phyloP scores from a whole-genome alignment of 92 coral and sea anemone genomes.

The Micromussa lordhowensis region DNA sequence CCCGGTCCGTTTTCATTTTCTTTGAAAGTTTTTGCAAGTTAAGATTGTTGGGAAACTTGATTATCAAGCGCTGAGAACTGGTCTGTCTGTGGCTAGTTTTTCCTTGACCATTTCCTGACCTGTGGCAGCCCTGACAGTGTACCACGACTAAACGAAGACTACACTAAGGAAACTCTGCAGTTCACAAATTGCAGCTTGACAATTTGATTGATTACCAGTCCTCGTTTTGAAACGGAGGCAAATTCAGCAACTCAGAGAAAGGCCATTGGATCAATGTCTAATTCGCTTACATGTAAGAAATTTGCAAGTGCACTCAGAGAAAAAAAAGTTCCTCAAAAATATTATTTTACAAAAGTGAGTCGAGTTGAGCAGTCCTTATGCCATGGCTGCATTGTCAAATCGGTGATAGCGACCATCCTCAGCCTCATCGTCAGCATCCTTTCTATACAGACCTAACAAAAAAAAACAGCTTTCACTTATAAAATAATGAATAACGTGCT shows the following conservation, averaged over 20 bases:
- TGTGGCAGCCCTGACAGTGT: too few relatives aligned
- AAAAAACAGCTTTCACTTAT: background rate
- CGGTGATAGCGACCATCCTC: slow-evolving; percentile 83
- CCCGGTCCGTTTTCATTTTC: background rate
- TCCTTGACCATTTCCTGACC: too few relatives aligned
- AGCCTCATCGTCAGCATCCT: slow-evolving; percentile 54
- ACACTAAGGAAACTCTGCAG: too few relatives aligned
- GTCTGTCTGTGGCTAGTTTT: too few relatives aligned
- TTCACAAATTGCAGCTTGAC: too few relatives aligned
- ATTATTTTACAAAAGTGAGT: background rate
- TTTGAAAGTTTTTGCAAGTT: background rate
- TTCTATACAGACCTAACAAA: slow-evolving; percentile 73
- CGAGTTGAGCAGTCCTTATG: background rate
- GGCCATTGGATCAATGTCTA: background rate
- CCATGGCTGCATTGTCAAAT: slow-evolving; percentile 74
- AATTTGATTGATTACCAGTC: background rate
- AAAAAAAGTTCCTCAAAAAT: background rate
- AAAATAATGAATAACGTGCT: background rate
- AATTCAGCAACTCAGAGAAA: background rate
- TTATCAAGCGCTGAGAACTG: background rate
- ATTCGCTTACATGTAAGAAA: background rate
- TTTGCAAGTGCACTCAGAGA: background rate
- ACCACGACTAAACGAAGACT: too few relatives aligned
- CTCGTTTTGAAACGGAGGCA: background rate
- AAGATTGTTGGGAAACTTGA: background rate